Conservation (phyloP, 2,888 invertebrate species). For the Pasiphila rectangulata region DNA sequence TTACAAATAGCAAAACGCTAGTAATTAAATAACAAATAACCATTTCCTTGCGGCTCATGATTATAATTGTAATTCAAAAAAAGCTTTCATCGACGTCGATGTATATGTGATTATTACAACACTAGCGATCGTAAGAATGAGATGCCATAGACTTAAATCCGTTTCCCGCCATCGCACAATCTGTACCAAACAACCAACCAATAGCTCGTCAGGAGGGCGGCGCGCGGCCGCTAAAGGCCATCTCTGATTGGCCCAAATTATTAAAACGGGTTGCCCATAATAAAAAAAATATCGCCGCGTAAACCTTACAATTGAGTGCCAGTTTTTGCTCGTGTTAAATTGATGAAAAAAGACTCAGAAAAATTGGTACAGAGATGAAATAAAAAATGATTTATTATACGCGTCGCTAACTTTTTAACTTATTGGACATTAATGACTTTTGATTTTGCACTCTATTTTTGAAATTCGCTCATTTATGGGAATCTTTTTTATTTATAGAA, state of each 20-base stretch:
- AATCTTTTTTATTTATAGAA: constrained; percentile 52
- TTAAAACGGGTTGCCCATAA: constrained; percentile 71
- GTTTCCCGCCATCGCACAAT: constrained; percentile 78
- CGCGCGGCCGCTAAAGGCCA: constrained; percentile 49
- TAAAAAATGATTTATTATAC: constrained; percentile 79
- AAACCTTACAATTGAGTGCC: constrained; percentile 78
- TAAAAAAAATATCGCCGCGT: constrained; percentile 64
- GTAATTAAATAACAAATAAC: too few species aligned
- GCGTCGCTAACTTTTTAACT: constrained; percentile 75
- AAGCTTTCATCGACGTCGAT: constrained; percentile 31
- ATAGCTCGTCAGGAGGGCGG: constrained; percentile 66
- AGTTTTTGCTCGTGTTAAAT: constrained; percentile 77
- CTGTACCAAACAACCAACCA: constrained; percentile 62
- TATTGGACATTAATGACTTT: constrained; percentile 78
- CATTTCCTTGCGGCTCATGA: neutral
- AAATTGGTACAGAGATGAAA: constrained; percentile 73
- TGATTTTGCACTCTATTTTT: constrained; percentile 69
- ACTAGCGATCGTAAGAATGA: constrained; percentile 70
- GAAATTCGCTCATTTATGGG: constrained; percentile 43
- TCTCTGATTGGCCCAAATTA: constrained; percentile 66
- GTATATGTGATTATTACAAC: constrained; percentile 26
- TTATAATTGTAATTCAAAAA: neutral
- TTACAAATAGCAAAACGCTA: too few species aligned
- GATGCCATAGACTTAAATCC: constrained; percentile 74
- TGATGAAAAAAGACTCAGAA: constrained; percentile 77